phyloP scores from a whole-genome alignment of 2,113 vertebrate species.

The Rhizomys pruinosus region DNA sequence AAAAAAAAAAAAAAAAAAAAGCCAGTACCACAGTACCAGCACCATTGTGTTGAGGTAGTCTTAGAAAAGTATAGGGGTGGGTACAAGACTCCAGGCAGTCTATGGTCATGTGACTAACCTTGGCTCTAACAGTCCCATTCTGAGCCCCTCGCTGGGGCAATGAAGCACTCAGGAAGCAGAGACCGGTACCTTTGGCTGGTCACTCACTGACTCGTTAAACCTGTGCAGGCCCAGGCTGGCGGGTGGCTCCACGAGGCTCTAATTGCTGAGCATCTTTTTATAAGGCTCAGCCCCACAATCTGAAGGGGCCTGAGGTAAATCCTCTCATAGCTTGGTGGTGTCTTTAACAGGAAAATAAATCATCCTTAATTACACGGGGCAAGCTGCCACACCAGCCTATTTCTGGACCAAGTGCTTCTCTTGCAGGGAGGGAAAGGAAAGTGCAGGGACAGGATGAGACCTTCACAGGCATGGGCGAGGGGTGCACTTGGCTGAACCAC shows the following conservation, averaged over 20 bases:
- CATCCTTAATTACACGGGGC: slow-evolving; percentile 51
- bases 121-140: not conserved
- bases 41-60: accelerated
- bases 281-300: not conserved
- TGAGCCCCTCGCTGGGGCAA: not conserved
- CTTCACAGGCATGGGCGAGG: not conserved
- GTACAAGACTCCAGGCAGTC: not conserved
- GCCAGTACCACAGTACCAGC: not conserved
- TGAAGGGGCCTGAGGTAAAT: not conserved
- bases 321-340: not conserved
- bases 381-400: not conserved
- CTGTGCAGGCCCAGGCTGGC: not conserved
- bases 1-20: not conserved
- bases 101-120: not conserved
- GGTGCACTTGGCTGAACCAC: accelerated
- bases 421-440: not conserved
- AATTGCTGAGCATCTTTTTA: not conserved
- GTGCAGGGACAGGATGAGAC: not conserved
- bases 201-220: not conserved
- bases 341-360: slow-evolving; percentile 58
- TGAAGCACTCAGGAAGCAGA: not conserved
- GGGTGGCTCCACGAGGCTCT: not conserved
- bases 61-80: not conserved
- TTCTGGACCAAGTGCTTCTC: not conserved
- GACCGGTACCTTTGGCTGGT: not conserved